phyloP scores from a whole-genome alignment of 1,140 invertebrate species.

The Lepidostoma basale region DNA sequence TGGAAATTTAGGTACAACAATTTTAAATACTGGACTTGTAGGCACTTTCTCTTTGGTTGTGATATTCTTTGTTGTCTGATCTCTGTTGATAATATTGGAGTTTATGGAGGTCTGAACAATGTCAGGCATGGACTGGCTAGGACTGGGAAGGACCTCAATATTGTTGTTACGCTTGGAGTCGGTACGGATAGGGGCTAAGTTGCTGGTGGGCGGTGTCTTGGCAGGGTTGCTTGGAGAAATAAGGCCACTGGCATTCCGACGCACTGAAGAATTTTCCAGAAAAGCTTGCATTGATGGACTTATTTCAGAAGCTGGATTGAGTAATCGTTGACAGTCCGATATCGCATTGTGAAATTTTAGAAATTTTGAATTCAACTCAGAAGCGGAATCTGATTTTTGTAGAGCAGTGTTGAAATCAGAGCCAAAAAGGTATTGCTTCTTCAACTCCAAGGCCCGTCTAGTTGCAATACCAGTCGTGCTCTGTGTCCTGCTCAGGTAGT shows the following conservation, averaged over 20 bases:
- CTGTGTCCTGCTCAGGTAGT: constrained; percentile 78
- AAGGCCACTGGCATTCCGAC: constrained; percentile 47
- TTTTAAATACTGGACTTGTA: constrained; percentile 65
- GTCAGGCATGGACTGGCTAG: constrained; percentile 51
- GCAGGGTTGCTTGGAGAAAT: constrained; percentile 51
- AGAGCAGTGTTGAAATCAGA: constrained; percentile 67
- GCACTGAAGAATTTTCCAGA: constrained; percentile 48
- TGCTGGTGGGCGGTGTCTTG: not conserved
- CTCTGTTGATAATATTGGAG: constrained; percentile 23
- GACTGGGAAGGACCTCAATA: too few species aligned
- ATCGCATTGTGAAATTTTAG: constrained; percentile 83
- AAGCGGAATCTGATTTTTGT: constrained; percentile 83
- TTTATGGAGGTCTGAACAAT: constrained; percentile 50
- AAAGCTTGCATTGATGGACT: constrained; percentile 79
- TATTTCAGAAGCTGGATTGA: constrained; percentile 79
- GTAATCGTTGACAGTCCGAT: constrained; percentile 85
- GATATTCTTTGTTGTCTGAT: constrained; percentile 26
- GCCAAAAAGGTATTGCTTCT: constrained; percentile 81
- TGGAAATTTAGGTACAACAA: constrained; percentile 68
- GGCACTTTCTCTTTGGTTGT: constrained; percentile 49
- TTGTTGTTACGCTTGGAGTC: not conserved
- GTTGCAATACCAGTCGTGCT: constrained; percentile 86
- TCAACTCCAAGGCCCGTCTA: constrained; percentile 82
- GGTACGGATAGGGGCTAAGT: not conserved
- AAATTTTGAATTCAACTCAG: constrained; percentile 81